Evolutionary conservation across 2,797 vertebrate species (phyloP), one percentile per base, ranked within the genome.

Genomic region (Danio tinwini): DNA sequence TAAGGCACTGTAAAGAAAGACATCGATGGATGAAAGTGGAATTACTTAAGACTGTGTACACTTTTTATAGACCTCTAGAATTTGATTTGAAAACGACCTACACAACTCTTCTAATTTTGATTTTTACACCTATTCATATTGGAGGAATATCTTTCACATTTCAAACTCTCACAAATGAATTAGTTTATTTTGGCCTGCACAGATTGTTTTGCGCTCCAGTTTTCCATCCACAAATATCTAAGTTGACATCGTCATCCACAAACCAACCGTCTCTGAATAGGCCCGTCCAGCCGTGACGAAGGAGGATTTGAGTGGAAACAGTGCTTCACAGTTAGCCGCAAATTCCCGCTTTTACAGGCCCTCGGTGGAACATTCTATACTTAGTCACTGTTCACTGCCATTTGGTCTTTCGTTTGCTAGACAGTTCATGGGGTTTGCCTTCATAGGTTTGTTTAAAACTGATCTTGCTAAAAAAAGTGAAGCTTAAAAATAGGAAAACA

Each of bases 341-440:
- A 85, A 81, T 81, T 55, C 59, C 78, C 45, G 14, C 78, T 81
- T 86, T 83, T 77, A 84, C n/a, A 77, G 61, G 76, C 70, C 85
- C 83, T 74, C 83, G 72, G 83, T 85, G 83, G 83, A 82, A 85
- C 63, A 21, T 77, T 82, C 83, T 85, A 80, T 68, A 82, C 68
- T 82, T 85, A 83, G 61, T 7, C 70, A 9, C 65, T 74, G 55
- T 37, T 17, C 39, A 17, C 14, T 55, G 42, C 56, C 19, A 37
- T 17, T 53, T 58, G 13, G 52, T 50, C 42, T 65, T 64, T 84
- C 59, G 47, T 75, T 78, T 63, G 70, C 52, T 21, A 44, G 45
- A 29, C 53, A 73, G 76, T 78, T 81, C 71, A 75, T 3, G 13
- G 61, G n/a, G 78, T 79, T 83, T 2, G 5, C 12, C 44, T 55